A percentile compares a stretch with the other conserved stretches of the same genome.
phyloP scores from a whole-genome alignment of 92 coral and sea anemone species.

The Zoanthus gigantus region DNA sequence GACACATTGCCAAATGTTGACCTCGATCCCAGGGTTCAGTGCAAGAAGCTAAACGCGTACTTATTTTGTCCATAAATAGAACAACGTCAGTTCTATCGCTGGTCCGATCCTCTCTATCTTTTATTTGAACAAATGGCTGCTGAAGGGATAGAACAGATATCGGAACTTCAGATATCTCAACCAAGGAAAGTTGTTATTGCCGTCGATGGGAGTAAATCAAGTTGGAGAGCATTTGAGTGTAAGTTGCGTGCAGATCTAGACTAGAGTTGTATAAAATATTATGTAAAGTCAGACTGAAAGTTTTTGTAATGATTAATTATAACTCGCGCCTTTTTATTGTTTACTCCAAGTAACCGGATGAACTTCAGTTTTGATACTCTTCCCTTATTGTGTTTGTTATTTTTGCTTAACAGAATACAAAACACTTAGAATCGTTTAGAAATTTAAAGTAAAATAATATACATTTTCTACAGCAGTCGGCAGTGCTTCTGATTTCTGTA shows the following conservation, averaged over 20 bases:
- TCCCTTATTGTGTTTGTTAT: too few relatives aligned
- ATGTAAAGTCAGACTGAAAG: neutral
- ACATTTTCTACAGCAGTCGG: too few relatives aligned
- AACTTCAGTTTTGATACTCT: too few relatives aligned
- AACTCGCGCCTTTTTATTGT: neutral
- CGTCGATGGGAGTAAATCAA: slow-evolving; percentile 82
- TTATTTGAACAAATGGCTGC: neutral
- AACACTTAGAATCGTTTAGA: too few relatives aligned
- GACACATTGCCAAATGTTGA: neutral
- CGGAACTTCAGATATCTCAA: slow-evolving; percentile 15
- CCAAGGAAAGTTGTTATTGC: slow-evolving; percentile 84
- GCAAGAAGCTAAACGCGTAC: neutral
- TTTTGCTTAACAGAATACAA: too few relatives aligned
- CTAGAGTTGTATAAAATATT: neutral
- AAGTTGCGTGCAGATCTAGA: slow-evolving; percentile 35
- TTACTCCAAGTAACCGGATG: too few relatives aligned
- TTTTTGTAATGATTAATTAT: neutral
- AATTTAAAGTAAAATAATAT: too few relatives aligned
- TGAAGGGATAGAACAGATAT: slow-evolving; percentile 3
- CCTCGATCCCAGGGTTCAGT: neutral
- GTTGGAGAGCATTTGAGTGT: slow-evolving; percentile 88
- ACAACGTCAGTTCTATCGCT: too few relatives aligned
- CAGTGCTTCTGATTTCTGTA: too few relatives aligned
- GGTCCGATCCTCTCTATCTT: too few relatives aligned
- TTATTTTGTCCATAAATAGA: neutral